Percentiles rank a stretch among this genome's conserved stretches.
Evolutionary conservation across 2,888 invertebrate species (phyloP).

Genomic region (Spodoptera exigua): DNA sequence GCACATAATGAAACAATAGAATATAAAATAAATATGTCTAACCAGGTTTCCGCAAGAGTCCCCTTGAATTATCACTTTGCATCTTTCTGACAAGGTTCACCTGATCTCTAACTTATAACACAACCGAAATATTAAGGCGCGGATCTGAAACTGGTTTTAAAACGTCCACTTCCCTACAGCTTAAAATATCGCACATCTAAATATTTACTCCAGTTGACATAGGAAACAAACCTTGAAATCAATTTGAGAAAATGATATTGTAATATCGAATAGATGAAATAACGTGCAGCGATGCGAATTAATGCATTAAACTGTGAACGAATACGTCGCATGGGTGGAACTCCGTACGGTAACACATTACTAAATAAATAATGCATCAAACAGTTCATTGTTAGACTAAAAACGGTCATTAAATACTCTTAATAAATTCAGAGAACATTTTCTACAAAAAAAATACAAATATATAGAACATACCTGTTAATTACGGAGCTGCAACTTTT

Average conservation of each 20-base stretch:
- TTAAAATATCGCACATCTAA: slow-evolving; percentile 43
- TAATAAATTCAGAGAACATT: too few relatives aligned
- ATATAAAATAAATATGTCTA: slow-evolving; percentile 3
- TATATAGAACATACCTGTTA: slow-evolving; percentile 40
- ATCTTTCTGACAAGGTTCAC: slow-evolving; percentile 21
- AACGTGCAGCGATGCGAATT: slow-evolving; percentile 45
- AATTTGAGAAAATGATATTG: slow-evolving; percentile 41
- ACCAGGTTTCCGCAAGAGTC: slow-evolving; percentile 39
- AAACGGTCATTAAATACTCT: not conserved
- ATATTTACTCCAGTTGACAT: slow-evolving; percentile 45
- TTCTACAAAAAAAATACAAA: slow-evolving; percentile 15
- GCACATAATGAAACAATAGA: too few relatives aligned
- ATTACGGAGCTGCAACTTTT: slow-evolving; percentile 20
- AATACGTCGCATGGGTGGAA: slow-evolving; percentile 20
- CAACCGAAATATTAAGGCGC: slow-evolving; percentile 19
- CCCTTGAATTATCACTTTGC: slow-evolving; percentile 43
- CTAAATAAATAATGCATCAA: not conserved
- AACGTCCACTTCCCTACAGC: slow-evolving; percentile 22
- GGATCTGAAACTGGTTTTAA: slow-evolving; percentile 33
- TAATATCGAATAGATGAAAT: slow-evolving; percentile 43
- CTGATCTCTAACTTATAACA: slow-evolving; percentile 12
- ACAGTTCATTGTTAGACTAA: not conserved
- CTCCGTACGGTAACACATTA: slow-evolving; percentile 9
- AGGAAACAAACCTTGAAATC: slow-evolving; percentile 55
- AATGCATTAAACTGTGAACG: slow-evolving; percentile 21